phyloP scores from a whole-genome alignment of 2,888 invertebrate genomes.

The Dorcus hopei region DNA sequence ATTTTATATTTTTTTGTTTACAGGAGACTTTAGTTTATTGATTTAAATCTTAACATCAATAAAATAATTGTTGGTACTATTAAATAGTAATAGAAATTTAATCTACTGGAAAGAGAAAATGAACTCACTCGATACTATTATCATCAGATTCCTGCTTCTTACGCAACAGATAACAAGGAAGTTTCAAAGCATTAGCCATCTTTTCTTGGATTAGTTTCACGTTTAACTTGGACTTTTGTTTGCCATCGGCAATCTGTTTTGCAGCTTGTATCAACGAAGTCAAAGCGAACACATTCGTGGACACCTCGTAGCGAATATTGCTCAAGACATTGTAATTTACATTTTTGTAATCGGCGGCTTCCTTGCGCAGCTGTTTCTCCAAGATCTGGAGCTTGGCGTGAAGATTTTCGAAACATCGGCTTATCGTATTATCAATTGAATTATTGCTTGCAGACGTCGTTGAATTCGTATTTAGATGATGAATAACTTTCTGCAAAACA shows the following conservation, averaged over 20 bases:
- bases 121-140: slow-evolving; percentile 5
- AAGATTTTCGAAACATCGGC: slow-evolving; percentile 55
- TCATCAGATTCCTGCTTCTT: slow-evolving; percentile 3
- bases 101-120: background rate
- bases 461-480: slow-evolving; percentile 3
- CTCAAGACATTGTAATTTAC: slow-evolving; percentile 6
- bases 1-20: background rate
- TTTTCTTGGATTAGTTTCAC: slow-evolving; percentile 20
- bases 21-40: background rate
- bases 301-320: slow-evolving; percentile 11
- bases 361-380: slow-evolving; percentile 47
- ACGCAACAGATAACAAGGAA: slow-evolving; percentile 12
- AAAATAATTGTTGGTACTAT: too few relatives aligned
- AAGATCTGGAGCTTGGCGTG: slow-evolving; percentile 54
- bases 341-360: slow-evolving; percentile 10
- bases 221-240: slow-evolving; percentile 16
- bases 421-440: slow-evolving; percentile 38
- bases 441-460: background rate
- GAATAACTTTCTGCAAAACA: slow-evolving; percentile 27
- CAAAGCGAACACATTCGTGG: slow-evolving; percentile 13
- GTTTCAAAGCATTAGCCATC: slow-evolving; percentile 13
- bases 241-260: slow-evolving; percentile 13
- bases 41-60: background rate
- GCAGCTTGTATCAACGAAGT: slow-evolving; percentile 13
- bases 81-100: too few relatives aligned